Conservation (phyloP, 2,113 vertebrate genomes). For the Puffinus mauretanicus region DNA sequence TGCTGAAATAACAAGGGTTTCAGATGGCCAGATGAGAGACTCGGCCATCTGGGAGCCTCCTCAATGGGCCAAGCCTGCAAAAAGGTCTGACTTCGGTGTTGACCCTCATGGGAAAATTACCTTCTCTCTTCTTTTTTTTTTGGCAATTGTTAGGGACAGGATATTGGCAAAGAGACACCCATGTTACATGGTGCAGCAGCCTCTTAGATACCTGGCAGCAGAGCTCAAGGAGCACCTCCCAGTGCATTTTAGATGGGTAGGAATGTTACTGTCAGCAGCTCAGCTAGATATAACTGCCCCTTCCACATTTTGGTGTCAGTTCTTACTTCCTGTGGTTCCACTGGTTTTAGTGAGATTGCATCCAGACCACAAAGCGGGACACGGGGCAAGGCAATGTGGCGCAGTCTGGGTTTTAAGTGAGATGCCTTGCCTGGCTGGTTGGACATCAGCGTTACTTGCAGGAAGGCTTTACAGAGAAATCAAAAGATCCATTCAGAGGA, state of each 20-base stretch:
- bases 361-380: background rate
- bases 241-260: background rate
- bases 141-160: background rate
- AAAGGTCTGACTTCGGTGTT: background rate
- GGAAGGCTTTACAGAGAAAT: background rate
- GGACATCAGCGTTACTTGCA: background rate
- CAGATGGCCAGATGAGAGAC: background rate
- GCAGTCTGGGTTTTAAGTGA: background rate
- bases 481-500: background rate
- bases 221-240: background rate
- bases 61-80: background rate
- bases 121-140: background rate
- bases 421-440: background rate
- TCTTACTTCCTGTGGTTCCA: background rate
- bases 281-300: background rate
- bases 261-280: background rate
- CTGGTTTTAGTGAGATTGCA: background rate
- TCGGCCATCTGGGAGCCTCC: background rate
- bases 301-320: background rate
- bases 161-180: background rate
- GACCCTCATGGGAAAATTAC: background rate
- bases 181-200: accelerated
- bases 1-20: background rate
- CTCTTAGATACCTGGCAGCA: background rate
- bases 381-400: accelerated